Base-by-base conservation (phyloP, 2,888 invertebrate genomes). In the Cataglyphis rosenhaueri region DNA sequence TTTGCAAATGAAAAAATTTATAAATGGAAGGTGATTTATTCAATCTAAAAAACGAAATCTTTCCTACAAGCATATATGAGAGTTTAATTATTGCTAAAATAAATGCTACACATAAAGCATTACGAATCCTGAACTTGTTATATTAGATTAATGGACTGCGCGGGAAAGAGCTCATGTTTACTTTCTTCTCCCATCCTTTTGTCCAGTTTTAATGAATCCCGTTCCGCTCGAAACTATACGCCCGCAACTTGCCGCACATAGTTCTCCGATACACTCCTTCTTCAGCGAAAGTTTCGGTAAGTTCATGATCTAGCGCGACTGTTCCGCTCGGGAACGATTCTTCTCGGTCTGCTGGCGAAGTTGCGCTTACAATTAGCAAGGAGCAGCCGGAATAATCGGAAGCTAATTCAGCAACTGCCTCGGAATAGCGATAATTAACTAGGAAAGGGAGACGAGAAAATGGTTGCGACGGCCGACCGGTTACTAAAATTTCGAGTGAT, bases 191-290 rank as follows among this genome's bases (percentile, higher is more conserved):
- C 21, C 32, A 32, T 71, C 71, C 70, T 70, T 79, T 79, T 61
- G 79, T 81, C 81, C 66, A 66, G 66, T 78, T 73, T 83, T 57
- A 76, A 79, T 76, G 48, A 75, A 68, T 57, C 59, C 41, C 52
- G 68, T 76, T 73, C 66, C 62, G 65, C 79, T 85, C 38, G 70
- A 64, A 83, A 81, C 86, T 71, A 64, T 82, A 57, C 84, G 21
- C 21, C 85, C 88, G 55, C 85, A 86, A 78, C 75, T 82, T 81
- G 68, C 61, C 73, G 70, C 70, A 38, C 61, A 78, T 76, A 79
- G 59, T 79, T 79, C 70, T 79, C 78, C 78, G 78, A 79, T 79
- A 79, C 78, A 79, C 78, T 61, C 70, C 70, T 70, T 52, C 75
- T 76, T 73, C 73, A 41, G 25, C 44, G 35, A 79, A 79, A 79